These are phyloP conservation scores for Zaprionus tsacasi DNA, from an alignment of 1,140 invertebrate genomes.

Conservation along the genomic window DNA sequence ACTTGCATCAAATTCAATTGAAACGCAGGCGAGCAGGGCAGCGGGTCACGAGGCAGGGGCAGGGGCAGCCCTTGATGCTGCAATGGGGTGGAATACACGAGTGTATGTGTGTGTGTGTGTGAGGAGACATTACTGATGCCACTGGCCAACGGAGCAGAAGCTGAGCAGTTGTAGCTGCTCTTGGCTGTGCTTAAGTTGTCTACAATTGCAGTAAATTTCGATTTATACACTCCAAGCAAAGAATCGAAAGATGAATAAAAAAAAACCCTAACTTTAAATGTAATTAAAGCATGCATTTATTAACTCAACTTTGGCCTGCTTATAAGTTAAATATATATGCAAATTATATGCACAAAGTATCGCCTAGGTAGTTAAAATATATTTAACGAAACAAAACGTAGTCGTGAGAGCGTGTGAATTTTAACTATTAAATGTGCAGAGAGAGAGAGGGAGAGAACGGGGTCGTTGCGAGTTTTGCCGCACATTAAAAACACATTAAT, in stretches of 20 bases:
- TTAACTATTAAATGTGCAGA: background rate
- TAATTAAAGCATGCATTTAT: too few species aligned
- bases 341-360: background rate
- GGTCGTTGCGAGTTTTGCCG: background rate
- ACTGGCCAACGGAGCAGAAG: too few species aligned
- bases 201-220: too few species aligned
- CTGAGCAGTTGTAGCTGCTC: background rate
- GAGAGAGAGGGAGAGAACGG: background rate
- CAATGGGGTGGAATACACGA: background rate
- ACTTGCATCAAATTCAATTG: conserved; percentile 5
- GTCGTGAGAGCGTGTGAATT: background rate
- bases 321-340: background rate
- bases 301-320: background rate
- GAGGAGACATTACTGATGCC: background rate
- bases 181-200: background rate
- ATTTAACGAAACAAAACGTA: background rate
- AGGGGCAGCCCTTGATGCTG: background rate
- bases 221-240: too few species aligned
- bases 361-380: too few species aligned
- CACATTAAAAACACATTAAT: conserved; percentile 8
- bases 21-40: background rate
- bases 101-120: background rate
- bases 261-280: too few species aligned
- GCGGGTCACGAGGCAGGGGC: background rate
- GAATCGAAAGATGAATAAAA: too few species aligned